Evolutionary conservation across 2,113 vertebrate species (phyloP).

Genomic region (Vanacampus margaritifer): DNA sequence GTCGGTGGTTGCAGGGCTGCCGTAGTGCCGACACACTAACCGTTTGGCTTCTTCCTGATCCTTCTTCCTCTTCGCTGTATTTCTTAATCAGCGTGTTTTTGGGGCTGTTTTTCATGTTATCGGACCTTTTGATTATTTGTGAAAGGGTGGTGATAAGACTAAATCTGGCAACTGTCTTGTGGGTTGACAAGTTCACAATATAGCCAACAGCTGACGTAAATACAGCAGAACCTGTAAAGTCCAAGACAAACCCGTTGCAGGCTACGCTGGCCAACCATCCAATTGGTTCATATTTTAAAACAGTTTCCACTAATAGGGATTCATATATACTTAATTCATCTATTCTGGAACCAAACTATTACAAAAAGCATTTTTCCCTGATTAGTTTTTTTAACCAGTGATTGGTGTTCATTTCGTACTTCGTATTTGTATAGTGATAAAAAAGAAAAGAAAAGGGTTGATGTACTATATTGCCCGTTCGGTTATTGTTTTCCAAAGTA

Average conservation of each 20-base stretch:
- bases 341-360: too few species aligned
- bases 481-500: too few species aligned
- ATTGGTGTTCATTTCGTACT: too few species aligned
- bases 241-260: neutral
- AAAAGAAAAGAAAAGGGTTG: too few species aligned
- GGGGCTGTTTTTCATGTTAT: conserved; percentile 36
- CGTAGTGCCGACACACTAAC: conserved; percentile 38
- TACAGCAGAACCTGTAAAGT: neutral
- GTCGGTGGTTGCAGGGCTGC: conserved; percentile 51
- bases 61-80: conserved; percentile 36
- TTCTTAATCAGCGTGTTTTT: conserved; percentile 32
- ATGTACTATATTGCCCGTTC: too few species aligned
- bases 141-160: conserved; percentile 5
- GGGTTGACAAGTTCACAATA: neutral
- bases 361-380: too few species aligned
- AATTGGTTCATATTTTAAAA: neutral
- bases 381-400: too few species aligned
- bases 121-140: conserved; percentile 34
- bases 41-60: conserved; percentile 37
- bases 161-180: neutral
- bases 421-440: too few species aligned
- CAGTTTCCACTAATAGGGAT: too few species aligned
- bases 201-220: neutral
- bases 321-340: too few species aligned
- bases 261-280: neutral